phyloP scores from a whole-genome alignment of 2,113 vertebrate species.

The Hyla sarda region DNA sequence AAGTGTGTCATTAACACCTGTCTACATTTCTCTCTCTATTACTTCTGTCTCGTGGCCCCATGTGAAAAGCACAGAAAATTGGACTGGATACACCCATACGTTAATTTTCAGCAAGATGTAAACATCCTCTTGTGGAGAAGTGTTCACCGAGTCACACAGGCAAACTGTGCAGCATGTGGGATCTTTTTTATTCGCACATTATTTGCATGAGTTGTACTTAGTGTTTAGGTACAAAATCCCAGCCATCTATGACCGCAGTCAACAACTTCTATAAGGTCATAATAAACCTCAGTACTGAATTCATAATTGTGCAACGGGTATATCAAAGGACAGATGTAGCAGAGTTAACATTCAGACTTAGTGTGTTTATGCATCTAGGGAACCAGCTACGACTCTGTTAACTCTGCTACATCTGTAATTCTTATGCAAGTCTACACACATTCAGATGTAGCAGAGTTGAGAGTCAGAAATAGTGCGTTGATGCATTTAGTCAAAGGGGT shows the following conservation, averaged over 20 bases:
- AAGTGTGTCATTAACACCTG: conserved; percentile 36
- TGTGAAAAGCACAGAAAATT: conserved; percentile 11
- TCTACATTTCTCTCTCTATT: conserved; percentile 15
- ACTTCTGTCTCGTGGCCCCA: conserved; percentile 9
- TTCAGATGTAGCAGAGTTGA: too few relatives aligned
- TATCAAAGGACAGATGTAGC: too few relatives aligned
- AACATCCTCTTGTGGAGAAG: not conserved
- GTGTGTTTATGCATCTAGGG: too few relatives aligned
- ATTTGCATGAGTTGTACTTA: not conserved
- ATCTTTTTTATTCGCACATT: not conserved
- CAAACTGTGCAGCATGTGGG: not conserved
- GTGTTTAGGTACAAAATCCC: not conserved
- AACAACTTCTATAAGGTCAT: not conserved
- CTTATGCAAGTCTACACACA: too few relatives aligned
- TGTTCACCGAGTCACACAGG: not conserved
- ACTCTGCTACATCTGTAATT: too few relatives aligned
- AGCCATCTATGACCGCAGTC: not conserved
- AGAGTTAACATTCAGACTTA: too few relatives aligned
- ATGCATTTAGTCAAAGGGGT: too few relatives aligned
- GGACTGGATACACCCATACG: not conserved
- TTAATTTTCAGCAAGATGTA: not conserved
- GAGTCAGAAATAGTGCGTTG: too few relatives aligned
- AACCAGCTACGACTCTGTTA: too few relatives aligned
- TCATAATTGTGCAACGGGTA: not conserved
- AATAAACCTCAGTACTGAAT: not conserved